These are phyloP conservation scores for Heterocephalus glaber DNA, from an alignment of 2,113 vertebrate genomes.

Conservation along the genomic window DNA sequence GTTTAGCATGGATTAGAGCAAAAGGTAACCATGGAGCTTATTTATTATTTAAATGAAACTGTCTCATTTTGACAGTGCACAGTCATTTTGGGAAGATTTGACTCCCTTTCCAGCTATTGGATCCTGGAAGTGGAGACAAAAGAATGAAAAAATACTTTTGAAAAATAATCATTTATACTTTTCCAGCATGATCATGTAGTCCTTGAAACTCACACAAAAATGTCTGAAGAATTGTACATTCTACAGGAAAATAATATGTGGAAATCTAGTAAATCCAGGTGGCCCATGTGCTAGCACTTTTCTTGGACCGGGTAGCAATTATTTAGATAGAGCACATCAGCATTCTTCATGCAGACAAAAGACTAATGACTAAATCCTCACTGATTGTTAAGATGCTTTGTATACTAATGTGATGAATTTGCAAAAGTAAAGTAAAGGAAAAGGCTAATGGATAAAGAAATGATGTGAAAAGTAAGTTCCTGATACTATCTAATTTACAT, in stretches of 20 bases:
- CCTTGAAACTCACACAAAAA: constrained; percentile 77
- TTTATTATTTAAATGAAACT: constrained; percentile 85
- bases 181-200: constrained; percentile 77
- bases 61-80: constrained; percentile 77
- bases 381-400: constrained; percentile 69
- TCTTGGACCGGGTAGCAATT: constrained; percentile 74
- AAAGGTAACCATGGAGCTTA: constrained; percentile 79
- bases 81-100: constrained; percentile 81
- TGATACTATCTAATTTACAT: background rate
- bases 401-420: background rate
- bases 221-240: constrained; percentile 80
- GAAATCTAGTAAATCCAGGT: constrained; percentile 75
- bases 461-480: background rate
- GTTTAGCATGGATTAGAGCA: constrained; percentile 74
- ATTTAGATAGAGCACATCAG: constrained; percentile 75
- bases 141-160: constrained; percentile 78
- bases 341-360: constrained; percentile 81
- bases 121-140: constrained; percentile 79
- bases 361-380: constrained; percentile 75
- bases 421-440: background rate
- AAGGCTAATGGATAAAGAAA: background rate
- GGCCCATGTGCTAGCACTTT: constrained; percentile 78
- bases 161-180: constrained; percentile 72
- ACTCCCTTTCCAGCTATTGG: constrained; percentile 69
- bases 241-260: constrained; percentile 76